Conservation (phyloP, 2,888 invertebrate species). For the Chrysolina haemoptera region DNA sequence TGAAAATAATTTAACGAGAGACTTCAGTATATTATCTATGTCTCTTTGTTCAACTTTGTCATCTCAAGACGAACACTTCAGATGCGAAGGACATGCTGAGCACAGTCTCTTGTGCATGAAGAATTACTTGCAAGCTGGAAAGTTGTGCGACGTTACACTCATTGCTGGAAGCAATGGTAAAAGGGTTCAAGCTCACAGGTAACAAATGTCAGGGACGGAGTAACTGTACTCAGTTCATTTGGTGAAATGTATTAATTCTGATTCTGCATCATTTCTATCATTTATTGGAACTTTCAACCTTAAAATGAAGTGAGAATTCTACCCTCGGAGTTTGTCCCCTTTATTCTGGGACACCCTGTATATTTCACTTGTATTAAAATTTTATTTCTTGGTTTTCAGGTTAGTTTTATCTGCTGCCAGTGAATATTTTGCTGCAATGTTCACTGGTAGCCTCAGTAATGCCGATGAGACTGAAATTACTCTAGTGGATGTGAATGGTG, state of each 20-base stretch:
- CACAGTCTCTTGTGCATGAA: slow-evolving; percentile 87
- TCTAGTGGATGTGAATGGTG: slow-evolving; percentile 87
- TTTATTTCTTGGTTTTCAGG: slow-evolving; percentile 68
- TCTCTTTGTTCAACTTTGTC: slow-evolving; percentile 61
- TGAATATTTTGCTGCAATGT: slow-evolving; percentile 97
- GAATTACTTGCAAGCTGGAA: slow-evolving; percentile 84
- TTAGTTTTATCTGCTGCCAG: slow-evolving; percentile 92
- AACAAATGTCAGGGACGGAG: slow-evolving; percentile 30
- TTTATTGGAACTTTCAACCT: no score
- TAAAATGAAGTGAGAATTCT: no score
- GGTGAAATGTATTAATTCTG: no score
- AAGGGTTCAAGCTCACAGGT: slow-evolving; percentile 70
- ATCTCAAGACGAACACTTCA: slow-evolving; percentile 85
- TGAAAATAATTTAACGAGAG: slow-evolving; percentile 75
- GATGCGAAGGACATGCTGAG: slow-evolving; percentile 86
- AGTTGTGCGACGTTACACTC: slow-evolving; percentile 90
- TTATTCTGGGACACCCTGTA: no score
- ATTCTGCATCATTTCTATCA: no score
- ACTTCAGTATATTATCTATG: slow-evolving; percentile 78
- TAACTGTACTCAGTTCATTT: no score
- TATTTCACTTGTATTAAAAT: neutral
- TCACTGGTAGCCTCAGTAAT: slow-evolving; percentile 89
- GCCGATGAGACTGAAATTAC: slow-evolving; percentile 87
- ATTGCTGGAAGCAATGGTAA: slow-evolving; percentile 82
- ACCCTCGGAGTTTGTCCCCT: no score